These are phyloP conservation scores for Dendrolimus kikuchii DNA, from an alignment of 1,140 invertebrate genomes.

Conservation along the genomic window DNA sequence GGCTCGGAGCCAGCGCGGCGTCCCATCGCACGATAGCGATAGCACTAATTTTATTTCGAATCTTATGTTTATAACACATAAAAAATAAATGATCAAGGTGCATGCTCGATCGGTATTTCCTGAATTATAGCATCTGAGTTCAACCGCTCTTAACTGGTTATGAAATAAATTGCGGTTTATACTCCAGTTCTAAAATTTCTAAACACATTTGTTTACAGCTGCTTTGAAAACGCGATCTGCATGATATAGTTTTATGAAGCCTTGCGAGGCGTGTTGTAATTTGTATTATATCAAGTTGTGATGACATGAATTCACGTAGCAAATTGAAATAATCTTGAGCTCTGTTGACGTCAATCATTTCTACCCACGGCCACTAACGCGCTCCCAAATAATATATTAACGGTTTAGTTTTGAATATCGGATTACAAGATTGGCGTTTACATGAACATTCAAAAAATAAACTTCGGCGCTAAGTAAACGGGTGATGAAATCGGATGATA, in stretches of 20 bases:
- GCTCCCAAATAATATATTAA: constrained; percentile 7
- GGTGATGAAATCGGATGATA: background rate
- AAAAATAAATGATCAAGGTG: constrained; percentile 50
- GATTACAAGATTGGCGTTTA: constrained; percentile 6
- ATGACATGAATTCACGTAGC: background rate
- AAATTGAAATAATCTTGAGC: constrained; percentile 12
- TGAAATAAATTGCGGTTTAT: too few relatives aligned
- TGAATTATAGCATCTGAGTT: too few relatives aligned
- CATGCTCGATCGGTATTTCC: background rate
- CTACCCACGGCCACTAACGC: constrained; percentile 14
- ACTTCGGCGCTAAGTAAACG: background rate
- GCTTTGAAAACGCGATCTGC: too few relatives aligned
- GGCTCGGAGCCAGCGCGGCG: constrained; percentile 40
- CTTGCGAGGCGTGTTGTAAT: background rate
- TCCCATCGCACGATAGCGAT: constrained; percentile 38
- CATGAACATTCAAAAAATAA: constrained; percentile 5
- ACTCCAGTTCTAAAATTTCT: too few relatives aligned
- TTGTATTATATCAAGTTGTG: constrained; percentile 2
- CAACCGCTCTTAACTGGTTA: too few relatives aligned
- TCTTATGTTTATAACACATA: constrained; percentile 54
- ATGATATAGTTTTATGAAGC: too few relatives aligned
- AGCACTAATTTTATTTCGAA: constrained; percentile 58
- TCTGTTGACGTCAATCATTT: constrained; percentile 21
- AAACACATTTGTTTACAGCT: too few relatives aligned
- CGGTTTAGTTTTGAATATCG: constrained; percentile 1